These are phyloP conservation scores for Myopa tessellatipennis DNA, from an alignment of 2,888 invertebrate species.

Conservation along the genomic window DNA sequence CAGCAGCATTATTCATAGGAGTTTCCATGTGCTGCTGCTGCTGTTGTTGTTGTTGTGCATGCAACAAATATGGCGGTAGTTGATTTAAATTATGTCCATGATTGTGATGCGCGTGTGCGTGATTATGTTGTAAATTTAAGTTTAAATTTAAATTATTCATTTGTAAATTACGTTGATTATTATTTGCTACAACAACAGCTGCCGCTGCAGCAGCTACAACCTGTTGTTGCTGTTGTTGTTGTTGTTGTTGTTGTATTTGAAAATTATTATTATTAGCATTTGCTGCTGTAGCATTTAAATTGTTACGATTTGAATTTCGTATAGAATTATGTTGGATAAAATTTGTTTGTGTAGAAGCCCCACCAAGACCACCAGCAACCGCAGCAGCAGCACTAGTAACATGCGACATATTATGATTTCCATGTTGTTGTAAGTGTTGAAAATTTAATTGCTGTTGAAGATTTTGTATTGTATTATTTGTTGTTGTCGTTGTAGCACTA, in stretches of 20 bases:
- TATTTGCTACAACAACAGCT: slow-evolving; percentile 58
- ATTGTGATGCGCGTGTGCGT: slow-evolving; percentile 54
- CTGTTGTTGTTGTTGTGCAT: slow-evolving; percentile 56
- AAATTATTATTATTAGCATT: slow-evolving; percentile 51
- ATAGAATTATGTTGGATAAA: slow-evolving; percentile 65
- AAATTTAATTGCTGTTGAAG: slow-evolving; percentile 53
- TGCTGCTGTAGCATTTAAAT: slow-evolving; percentile 52
- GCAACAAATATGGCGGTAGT: slow-evolving; percentile 71
- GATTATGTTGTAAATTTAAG: slow-evolving; percentile 51
- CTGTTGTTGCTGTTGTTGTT: slow-evolving; percentile 56
- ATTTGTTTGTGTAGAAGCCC: slow-evolving; percentile 52
- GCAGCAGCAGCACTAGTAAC: slow-evolving; percentile 39
- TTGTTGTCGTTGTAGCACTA: slow-evolving; percentile 41
- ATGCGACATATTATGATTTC: slow-evolving; percentile 21
- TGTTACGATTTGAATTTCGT: slow-evolving; percentile 64
- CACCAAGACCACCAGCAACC: slow-evolving; percentile 22
- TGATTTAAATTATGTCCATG: slow-evolving; percentile 62
- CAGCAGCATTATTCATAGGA: slow-evolving; percentile 67
- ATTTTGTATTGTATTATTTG: slow-evolving; percentile 55
- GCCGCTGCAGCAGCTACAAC: slow-evolving; percentile 62
- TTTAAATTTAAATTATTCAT: slow-evolving; percentile 64
- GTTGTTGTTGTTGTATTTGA: slow-evolving; percentile 57
- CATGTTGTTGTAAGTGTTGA: slow-evolving; percentile 46
- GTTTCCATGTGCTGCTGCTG: slow-evolving; percentile 51
- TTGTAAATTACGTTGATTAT: slow-evolving; percentile 59